phyloP scores from a whole-genome alignment of 2,888 invertebrate genomes.

The Eulithis testata region DNA sequence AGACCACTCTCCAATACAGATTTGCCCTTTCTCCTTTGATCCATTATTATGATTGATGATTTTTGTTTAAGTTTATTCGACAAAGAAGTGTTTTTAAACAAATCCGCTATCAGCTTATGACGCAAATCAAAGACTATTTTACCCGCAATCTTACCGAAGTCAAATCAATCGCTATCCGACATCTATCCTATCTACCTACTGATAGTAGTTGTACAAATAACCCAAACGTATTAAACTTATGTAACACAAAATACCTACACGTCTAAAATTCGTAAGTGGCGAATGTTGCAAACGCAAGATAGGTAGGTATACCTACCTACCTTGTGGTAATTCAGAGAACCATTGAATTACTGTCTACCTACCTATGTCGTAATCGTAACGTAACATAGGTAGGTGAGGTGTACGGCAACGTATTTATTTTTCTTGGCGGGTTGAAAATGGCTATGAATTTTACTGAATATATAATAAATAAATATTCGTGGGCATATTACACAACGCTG shows the following conservation, averaged over 20 bases:
- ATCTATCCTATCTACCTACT: not conserved
- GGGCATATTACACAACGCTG: too few species aligned
- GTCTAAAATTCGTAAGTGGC: not conserved
- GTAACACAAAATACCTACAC: not conserved
- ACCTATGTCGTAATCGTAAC: not conserved
- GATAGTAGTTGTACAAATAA: not conserved
- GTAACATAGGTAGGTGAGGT: not conserved
- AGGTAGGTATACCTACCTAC: too few species aligned
- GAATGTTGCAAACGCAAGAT: not conserved
- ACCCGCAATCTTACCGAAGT: constrained; percentile 8
- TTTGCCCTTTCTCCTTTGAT: too few species aligned
- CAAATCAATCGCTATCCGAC: constrained; percentile 4
- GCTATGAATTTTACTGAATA: too few species aligned
- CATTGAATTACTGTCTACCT: not conserved
- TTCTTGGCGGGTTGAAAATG: too few species aligned
- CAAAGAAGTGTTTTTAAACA: too few species aligned
- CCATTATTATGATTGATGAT: too few species aligned
- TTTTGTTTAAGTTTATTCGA: too few species aligned
- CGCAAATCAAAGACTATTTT: constrained; percentile 4
- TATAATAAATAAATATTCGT: too few species aligned
- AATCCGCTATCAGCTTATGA: constrained; percentile 8
- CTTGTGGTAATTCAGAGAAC: not conserved
- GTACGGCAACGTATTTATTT: too few species aligned
- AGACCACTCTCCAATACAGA: too few species aligned
- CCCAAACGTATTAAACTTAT: not conserved